phyloP scores from a whole-genome alignment of 1,140 invertebrate species.

The Diprion similis region DNA sequence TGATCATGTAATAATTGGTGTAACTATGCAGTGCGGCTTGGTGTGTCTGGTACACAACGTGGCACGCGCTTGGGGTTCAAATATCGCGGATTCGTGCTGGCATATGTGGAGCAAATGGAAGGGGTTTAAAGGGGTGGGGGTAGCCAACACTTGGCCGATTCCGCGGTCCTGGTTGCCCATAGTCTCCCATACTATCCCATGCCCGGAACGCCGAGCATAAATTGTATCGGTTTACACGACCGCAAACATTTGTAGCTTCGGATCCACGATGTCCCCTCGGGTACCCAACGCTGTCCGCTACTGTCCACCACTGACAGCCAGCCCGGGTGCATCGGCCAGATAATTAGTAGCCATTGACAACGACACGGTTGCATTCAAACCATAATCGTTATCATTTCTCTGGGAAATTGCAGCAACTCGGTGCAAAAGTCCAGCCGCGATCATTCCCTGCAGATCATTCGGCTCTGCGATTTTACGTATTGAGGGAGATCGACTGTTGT shows the following conservation, averaged over 20 bases:
- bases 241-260: conserved; percentile 1
- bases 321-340: background rate
- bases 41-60: no score
- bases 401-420: background rate
- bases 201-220: background rate
- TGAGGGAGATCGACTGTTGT: background rate
- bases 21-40: no score
- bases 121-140: background rate
- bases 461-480: background rate
- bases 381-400: conserved; percentile 2
- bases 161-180: background rate
- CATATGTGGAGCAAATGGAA: background rate
- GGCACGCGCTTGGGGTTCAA: background rate
- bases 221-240: conserved; percentile 4
- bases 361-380: background rate
- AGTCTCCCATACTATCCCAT: background rate
- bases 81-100: background rate
- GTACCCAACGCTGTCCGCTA: background rate
- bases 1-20: no score
- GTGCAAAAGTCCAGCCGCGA: background rate
- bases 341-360: conserved; percentile 7
- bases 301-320: conserved; percentile 5
- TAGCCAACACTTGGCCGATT: background rate
- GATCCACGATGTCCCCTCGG: background rate
- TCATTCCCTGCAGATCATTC: background rate